A percentile compares a stretch with the other conserved stretches of the same genome.
These are phyloP conservation scores for Idaea biselata DNA, from an alignment of 2,888 invertebrate species.

Conservation along the genomic window DNA sequence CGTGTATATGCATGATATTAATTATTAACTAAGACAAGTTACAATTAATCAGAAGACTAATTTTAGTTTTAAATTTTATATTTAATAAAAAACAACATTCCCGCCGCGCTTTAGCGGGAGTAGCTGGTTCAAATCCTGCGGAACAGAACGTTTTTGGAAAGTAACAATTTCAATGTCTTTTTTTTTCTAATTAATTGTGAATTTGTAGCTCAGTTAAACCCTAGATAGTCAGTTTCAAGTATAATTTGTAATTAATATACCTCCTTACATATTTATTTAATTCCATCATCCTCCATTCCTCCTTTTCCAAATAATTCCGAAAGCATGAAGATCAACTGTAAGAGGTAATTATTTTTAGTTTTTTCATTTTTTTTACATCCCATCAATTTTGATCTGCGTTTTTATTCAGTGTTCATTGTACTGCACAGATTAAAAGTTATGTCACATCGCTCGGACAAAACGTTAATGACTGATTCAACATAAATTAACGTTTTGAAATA, in stretches of 20 bases:
- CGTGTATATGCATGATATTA: no score
- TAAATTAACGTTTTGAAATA: background rate
- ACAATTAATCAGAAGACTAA: background rate
- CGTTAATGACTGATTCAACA: no score
- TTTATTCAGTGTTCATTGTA: background rate
- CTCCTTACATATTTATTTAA: background rate
- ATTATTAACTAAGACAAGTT: background rate
- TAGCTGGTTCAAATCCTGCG: background rate
- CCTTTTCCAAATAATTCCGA: slow-evolving; percentile 42
- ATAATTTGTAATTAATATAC: background rate
- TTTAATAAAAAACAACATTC: no score
- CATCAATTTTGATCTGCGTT: background rate
- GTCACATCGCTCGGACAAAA: background rate
- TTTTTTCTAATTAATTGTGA: background rate
- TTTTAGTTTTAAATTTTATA: background rate
- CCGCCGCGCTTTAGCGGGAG: background rate
- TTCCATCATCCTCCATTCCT: slow-evolving; percentile 9
- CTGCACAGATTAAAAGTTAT: background rate
- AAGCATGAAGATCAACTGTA: slow-evolving; percentile 71
- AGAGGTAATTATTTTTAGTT: slow-evolving; percentile 66
- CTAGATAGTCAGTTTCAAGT: background rate
- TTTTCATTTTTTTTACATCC: slow-evolving; percentile 33
- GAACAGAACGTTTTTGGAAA: background rate
- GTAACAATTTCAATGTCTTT: background rate
- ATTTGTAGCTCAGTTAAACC: background rate